phyloP scores from a whole-genome alignment of 1,140 invertebrate genomes.

The Halesus radiatus region DNA sequence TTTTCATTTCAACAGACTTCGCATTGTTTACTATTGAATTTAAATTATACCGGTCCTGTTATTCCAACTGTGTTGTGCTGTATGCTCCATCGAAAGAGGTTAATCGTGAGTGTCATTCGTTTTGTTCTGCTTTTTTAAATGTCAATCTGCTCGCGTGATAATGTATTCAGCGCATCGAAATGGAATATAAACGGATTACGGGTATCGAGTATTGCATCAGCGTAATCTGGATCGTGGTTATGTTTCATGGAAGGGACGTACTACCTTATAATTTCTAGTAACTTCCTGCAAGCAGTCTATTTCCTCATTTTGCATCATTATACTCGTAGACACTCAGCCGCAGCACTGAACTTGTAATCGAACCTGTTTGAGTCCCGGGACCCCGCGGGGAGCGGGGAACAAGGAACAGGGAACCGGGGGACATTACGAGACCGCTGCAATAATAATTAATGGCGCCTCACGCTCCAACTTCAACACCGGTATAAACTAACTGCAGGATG shows the following conservation, averaged over 20 bases:
- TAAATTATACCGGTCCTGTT: not conserved
- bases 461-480: not conserved
- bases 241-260: not conserved
- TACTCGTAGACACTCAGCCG: not conserved
- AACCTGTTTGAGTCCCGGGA: not conserved
- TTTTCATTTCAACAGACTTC: not conserved
- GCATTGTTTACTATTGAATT: conserved; percentile 21
- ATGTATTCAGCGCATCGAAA: not conserved
- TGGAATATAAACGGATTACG: too few relatives aligned
- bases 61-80: conserved; percentile 10
- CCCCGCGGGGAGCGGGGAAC: not conserved
- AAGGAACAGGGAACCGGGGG: not conserved
- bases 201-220: too few relatives aligned
- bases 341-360: conserved; percentile 4
- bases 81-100: not conserved
- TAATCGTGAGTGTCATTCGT: not conserved
- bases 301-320: conserved; percentile 1
- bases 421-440: conserved; percentile 6
- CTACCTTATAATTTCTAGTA: not conserved
- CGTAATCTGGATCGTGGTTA: not conserved
- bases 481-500: not conserved
- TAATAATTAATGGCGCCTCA: conserved; percentile 7
- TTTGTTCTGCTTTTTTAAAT: conserved; percentile 3
- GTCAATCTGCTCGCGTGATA: not conserved
- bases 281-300: not conserved